These are phyloP conservation scores for Varanus salvator DNA, from an alignment of 2,113 vertebrate species.

Conservation along the genomic window DNA sequence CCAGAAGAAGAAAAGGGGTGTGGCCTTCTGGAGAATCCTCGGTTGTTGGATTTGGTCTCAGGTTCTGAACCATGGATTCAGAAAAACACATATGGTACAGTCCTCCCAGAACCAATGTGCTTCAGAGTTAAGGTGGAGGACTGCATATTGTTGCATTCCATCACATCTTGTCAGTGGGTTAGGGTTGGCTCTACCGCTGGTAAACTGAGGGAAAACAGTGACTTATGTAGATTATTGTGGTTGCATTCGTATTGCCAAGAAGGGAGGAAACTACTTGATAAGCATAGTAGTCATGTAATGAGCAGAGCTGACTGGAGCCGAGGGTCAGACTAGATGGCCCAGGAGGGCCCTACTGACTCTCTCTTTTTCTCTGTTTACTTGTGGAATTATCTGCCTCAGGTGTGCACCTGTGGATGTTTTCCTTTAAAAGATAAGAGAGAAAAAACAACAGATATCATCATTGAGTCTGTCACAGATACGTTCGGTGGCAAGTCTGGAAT, in stretches of 20 bases:
- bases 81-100: neutral
- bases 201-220: neutral
- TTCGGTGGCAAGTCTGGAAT: neutral
- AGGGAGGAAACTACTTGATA: neutral
- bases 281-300: no score
- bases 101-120: neutral
- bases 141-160: neutral
- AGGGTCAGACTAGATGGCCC: no score
- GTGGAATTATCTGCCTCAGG: neutral
- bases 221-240: no score
- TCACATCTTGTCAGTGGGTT: neutral
- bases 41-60: no score
- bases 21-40: no score
- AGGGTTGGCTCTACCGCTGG: no score
- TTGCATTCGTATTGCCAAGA: neutral
- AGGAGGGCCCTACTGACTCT: no score
- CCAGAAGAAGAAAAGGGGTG: no score
- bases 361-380: neutral
- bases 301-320: no score
- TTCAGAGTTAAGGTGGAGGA: neutral
- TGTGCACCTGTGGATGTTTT: neutral
- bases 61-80: no score
- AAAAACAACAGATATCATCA: neutral
- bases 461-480: neutral
- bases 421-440: neutral